A percentile compares a stretch with the other conserved stretches of the same genome.
phyloP scores from a whole-genome alignment of 2,888 invertebrate species.

The Alentia gelatinosa region DNA sequence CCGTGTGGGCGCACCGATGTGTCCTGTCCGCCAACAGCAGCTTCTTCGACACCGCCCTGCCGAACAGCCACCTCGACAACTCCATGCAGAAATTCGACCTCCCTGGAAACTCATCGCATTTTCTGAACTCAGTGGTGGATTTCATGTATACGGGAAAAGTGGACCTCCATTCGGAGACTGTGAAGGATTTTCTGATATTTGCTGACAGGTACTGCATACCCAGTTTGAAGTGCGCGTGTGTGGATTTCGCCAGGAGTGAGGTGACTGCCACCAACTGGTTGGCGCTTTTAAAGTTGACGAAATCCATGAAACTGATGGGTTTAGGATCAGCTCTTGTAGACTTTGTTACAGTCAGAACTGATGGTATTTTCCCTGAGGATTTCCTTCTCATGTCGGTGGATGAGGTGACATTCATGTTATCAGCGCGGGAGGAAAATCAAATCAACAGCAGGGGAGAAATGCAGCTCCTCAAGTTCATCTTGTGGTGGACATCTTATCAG shows the following conservation, averaged over 20 bases:
- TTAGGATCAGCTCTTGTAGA: neutral
- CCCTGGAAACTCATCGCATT: neutral
- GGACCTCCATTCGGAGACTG: neutral
- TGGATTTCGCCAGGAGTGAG: neutral
- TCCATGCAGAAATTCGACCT: neutral
- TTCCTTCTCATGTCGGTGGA: neutral
- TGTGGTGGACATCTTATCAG: neutral
- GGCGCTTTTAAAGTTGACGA: neutral
- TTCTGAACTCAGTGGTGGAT: neutral
- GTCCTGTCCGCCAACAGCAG: constrained; percentile 3
- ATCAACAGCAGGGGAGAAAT: neutral
- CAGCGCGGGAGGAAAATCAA: neutral
- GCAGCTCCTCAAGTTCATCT: neutral
- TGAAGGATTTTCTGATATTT: neutral
- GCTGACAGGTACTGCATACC: neutral
- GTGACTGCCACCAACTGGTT: neutral
- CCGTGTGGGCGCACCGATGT: neutral
- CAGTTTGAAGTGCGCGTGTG: neutral
- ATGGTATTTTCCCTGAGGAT: neutral
- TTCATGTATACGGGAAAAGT: constrained; percentile 43
- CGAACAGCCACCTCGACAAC: neutral
- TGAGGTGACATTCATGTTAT: neutral
- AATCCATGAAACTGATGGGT: neutral
- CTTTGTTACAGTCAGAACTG: neutral
- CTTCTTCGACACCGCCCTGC: neutral